Percentiles rank a stretch among this genome's conserved stretches.
phyloP scores from a whole-genome alignment of 2,888 invertebrate genomes.

The Sericinus montela region DNA sequence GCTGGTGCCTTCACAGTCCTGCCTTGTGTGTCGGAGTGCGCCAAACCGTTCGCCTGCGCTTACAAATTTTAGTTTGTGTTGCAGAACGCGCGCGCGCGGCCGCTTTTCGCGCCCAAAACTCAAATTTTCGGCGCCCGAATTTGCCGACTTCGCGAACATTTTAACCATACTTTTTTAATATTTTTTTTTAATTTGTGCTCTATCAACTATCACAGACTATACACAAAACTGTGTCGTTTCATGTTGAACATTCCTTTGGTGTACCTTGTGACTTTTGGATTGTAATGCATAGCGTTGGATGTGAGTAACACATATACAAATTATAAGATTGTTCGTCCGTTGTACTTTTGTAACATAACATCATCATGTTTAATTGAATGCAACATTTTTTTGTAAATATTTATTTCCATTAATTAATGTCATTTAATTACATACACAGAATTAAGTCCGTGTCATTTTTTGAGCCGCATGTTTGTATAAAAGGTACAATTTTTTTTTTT shows the following conservation, averaged over 20 bases:
- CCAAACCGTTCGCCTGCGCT: conserved; percentile 61
- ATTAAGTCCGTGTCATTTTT: neutral
- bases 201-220: conserved; percentile 27
- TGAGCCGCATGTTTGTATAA: neutral
- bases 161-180: conserved; percentile 28
- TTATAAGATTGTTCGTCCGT: conserved; percentile 67
- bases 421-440: neutral
- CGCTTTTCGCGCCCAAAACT: conserved; percentile 63
- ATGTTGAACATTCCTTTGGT: conserved; percentile 30
- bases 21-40: conserved; percentile 40
- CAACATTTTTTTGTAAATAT: conserved; percentile 2
- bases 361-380: conserved; percentile 5
- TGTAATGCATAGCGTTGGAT: conserved; percentile 68
- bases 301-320: conserved; percentile 56
- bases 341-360: conserved; percentile 36
- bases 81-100: conserved; percentile 71
- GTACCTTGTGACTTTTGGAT: conserved; percentile 55
- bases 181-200: conserved; percentile 31
- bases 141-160: conserved; percentile 26
- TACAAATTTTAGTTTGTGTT: conserved; percentile 73
- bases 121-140: conserved; percentile 54
- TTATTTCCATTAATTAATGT: conserved; percentile 8
- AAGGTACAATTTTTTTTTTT: conserved; percentile 11
- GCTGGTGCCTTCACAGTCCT: conserved; percentile 65
- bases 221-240: conserved; percentile 35